Evolutionary conservation across 1,140 invertebrate genomes (phyloP).

Genomic region (Trinorchestia longiramus): DNA sequence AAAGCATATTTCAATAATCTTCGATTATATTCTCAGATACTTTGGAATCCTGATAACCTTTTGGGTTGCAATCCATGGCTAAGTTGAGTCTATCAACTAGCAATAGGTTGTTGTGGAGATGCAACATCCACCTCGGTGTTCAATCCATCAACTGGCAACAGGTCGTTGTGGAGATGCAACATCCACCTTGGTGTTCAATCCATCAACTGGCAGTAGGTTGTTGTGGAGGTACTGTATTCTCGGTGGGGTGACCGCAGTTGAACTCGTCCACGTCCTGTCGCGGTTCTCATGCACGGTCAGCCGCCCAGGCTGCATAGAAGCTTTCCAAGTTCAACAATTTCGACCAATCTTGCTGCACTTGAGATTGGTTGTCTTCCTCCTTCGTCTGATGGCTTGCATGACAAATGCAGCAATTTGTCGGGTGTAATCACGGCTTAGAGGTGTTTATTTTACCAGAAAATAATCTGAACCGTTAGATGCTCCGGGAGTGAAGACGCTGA

Average conservation of each 20-base stretch:
- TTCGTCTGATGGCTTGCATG: conserved; percentile 18
- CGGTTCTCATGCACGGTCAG: conserved; percentile 12
- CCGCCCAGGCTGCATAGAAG: background rate
- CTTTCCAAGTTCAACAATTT: conserved; percentile 7
- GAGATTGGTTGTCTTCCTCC: background rate
- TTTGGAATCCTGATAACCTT: no score
- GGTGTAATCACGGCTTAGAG: background rate
- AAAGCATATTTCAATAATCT: no score
- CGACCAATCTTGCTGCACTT: background rate
- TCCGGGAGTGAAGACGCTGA: background rate
- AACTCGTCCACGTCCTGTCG: background rate
- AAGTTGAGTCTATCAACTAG: no score
- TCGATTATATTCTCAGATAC: no score
- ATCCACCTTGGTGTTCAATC: no score
- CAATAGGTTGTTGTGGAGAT: background rate
- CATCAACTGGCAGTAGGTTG: background rate
- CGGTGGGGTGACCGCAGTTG: background rate
- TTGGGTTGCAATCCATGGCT: no score
- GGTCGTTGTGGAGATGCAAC: background rate
- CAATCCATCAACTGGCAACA: background rate
- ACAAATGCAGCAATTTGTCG: background rate
- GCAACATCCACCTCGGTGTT: no score
- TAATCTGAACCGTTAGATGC: background rate
- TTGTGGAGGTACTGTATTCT: background rate
- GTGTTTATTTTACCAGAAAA: conserved; percentile 29